Base-by-base conservation (phyloP, 2,113 vertebrate species). In the Bufo gargarizans region DNA sequence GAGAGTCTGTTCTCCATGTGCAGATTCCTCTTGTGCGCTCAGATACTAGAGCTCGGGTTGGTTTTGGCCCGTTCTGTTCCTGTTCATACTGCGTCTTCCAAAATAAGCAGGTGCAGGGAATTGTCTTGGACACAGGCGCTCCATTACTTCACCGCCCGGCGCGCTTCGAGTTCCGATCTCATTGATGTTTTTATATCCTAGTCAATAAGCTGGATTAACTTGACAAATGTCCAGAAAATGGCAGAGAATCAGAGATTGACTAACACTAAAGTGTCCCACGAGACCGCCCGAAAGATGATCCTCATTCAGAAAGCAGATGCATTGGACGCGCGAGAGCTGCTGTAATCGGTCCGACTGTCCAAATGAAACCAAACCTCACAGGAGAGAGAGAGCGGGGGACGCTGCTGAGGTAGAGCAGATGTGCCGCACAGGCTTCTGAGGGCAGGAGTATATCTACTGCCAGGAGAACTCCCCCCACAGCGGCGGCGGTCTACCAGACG, bases 61-160 rank as follows among this genome's bases (percentile, higher is more conserved):
- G 22, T 77, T 85, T 85, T 77, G 84, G 55, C 69, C 33, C 13
- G 8, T 33, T 33, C 33, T 33, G 33, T 33, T 43, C 4, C 55
- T 45, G 9, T 43, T 45, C 16, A 58, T 22, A 20, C 50, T 58
- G 47, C 74, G 10, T 8, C 6, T 59, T 85, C 84, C 84, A 85
- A 77, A 61, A 85, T 77, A 63, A 85, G 58, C 84, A 85, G 84
- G 84, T 85, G 84, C 71, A 85, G 71, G 2, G 71, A 33, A 13
- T 61, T 49, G 84, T 85, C 50, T 59, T 85, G 83, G 71, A 76
- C 55, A 6, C 5, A 4, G 22, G 33, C 84, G 16, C 53, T 3
- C 17, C 53, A 85, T 85, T 45, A 85, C 84, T 19, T 85, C 84
- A 85, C 84, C 33, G 22, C 53, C 14, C 17, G 14, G 12, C 58